These are phyloP conservation scores for Squalus acanthias DNA, from an alignment of 2,797 vertebrate genomes.

Conservation along the genomic window DNA sequence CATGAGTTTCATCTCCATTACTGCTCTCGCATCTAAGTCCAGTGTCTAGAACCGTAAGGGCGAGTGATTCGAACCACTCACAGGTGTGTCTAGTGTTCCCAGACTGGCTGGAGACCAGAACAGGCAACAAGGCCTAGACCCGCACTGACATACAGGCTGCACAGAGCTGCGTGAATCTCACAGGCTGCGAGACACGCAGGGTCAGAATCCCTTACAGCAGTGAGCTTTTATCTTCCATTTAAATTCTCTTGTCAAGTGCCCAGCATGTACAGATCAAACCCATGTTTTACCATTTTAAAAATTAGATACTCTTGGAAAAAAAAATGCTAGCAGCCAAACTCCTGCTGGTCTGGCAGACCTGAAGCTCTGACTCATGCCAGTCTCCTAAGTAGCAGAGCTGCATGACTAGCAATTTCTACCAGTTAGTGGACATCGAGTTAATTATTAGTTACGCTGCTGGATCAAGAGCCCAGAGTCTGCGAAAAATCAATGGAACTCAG, in stretches of 20 bases:
- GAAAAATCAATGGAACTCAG: neutral
- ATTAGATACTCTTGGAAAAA: neutral
- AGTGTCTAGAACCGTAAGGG: no score
- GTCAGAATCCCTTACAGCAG: no score
- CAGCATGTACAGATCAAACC: neutral
- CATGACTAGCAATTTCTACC: neutral
- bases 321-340: neutral
- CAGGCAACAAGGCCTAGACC: no score
- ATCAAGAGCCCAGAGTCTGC: neutral
- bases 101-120: no score
- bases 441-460: neutral
- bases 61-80: no score
- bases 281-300: neutral
- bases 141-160: no score
- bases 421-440: neutral
- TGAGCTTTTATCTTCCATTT: neutral
- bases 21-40: no score
- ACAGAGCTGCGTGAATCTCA: no score
- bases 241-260: neutral
- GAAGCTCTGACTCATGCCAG: neutral
- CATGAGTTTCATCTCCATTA: no score
- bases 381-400: neutral
- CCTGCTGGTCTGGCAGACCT: neutral
- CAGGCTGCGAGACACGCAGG: no score
- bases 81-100: no score